Evolutionary conservation across 2,113 vertebrate species (phyloP).

Genomic region (Takifugu flavidus): DNA sequence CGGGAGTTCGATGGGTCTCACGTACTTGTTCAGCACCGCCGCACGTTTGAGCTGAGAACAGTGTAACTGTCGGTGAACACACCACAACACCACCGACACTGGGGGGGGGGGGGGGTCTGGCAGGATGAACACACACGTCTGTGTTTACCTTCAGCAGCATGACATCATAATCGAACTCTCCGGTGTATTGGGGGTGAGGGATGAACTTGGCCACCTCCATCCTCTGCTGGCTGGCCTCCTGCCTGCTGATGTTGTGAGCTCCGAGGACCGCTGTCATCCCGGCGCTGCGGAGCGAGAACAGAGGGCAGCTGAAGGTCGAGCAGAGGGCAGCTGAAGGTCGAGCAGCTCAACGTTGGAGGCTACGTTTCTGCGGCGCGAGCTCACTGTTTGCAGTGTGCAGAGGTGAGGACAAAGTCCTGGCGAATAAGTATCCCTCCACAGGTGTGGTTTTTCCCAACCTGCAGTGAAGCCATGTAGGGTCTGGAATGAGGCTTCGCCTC

Average conservation of each 20-base stretch:
- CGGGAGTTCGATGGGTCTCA: constrained; percentile 30
- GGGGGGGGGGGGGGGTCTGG: too few species aligned
- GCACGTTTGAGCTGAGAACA: constrained; percentile 47
- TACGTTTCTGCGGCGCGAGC: constrained; percentile 5
- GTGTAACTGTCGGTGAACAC: neutral
- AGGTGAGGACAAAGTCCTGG: constrained; percentile 65
- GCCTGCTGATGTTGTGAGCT: constrained; percentile 51
- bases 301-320: neutral
- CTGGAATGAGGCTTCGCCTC: constrained; percentile 72
- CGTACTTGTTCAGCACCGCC: constrained; percentile 38
- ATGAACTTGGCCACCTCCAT: constrained; percentile 39
- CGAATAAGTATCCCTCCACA: constrained; percentile 70
- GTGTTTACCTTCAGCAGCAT: constrained; percentile 63
- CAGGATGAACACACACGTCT: neutral
- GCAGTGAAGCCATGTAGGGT: constrained; percentile 80
- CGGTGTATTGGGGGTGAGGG: constrained; percentile 22
- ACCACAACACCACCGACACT: neutral
- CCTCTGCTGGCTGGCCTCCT: constrained; percentile 57
- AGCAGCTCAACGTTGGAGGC: neutral
- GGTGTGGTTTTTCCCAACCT: neutral
- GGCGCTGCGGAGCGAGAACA: fast-evolving
- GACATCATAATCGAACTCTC: constrained; percentile 31
- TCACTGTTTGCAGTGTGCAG: constrained; percentile 57
- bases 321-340: neutral
- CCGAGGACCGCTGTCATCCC: constrained; percentile 58